Base-by-base conservation (phyloP, 92 coral and sea anemone species). In the Phenganax marumi region DNA sequence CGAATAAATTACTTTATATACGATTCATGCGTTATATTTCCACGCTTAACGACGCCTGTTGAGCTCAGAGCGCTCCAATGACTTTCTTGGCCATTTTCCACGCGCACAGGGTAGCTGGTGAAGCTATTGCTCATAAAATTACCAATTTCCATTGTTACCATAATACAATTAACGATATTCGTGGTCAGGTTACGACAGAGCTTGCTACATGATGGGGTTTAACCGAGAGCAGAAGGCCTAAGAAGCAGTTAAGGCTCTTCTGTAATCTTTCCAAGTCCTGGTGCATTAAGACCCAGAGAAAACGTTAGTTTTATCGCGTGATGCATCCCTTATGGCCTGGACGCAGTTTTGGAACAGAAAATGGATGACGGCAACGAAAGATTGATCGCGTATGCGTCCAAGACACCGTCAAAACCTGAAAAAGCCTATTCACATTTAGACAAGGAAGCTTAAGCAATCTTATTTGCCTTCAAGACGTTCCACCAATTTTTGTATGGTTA, bases 311-410 rank as follows among this genome's bases (percentile, higher is more conserved):
- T 63, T 90, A 52, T 84, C 87, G 43, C 75, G 85, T 80, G 90
- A 87, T 81, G 89, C 89, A 48, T 87, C 90, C 73, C 90, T 19
- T 83, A 76, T 62, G 85, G 90, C 14, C 81, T 88, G 52, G 85
- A 83, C 18, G 84, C 81, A 1, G 90, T 78, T 13, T 47, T 84
- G 60, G 85, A 88, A 12, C 88, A 84, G 50, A 52, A 84, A 16
- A 55, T 84, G 21, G 88, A 88, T 58, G 88, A 68, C 63, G 86
- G 86, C 8, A 24, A 13, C 14, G 85, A 84, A 60, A 77, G 76
- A 12, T 85, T 85, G 8, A 84, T 87, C 9, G 76, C 85, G 8
- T 83, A 75, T 21, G 90, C 90, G 16, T 82, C 84, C 16, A 75
- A 84, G 66, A 71, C 89, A 2, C 76, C 82, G 10, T 53, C 81